phyloP scores from a whole-genome alignment of 2,888 invertebrate species.

The Ectemnius lituratus region DNA sequence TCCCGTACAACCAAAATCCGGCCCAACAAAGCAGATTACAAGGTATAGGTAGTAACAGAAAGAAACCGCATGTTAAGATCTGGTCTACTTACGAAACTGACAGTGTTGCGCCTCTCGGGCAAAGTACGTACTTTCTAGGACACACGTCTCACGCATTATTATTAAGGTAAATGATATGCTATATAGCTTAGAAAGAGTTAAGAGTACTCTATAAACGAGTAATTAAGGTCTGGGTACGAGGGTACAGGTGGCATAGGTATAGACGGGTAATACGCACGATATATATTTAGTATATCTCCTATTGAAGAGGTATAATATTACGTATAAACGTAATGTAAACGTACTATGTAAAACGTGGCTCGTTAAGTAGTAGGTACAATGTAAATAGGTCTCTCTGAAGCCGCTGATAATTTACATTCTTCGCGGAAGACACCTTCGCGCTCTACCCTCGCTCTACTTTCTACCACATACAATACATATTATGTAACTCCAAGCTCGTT shows the following conservation, averaged over 20 bases:
- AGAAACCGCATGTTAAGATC: conserved; percentile 72
- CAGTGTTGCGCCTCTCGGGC: conserved; percentile 76
- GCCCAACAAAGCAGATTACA: conserved; percentile 70
- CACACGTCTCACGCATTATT: conserved; percentile 77
- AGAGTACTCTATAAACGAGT: conserved; percentile 72
- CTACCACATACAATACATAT: background rate
- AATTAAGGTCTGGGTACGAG: conserved; percentile 55
- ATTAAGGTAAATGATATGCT: conserved; percentile 73
- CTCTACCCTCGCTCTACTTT: background rate
- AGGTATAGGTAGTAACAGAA: conserved; percentile 57
- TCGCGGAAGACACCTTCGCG: conserved; percentile 62
- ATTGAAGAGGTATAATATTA: conserved; percentile 72
- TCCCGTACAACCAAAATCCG: conserved; percentile 70
- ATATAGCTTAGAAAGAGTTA: conserved; percentile 74
- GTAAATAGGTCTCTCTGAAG: conserved; percentile 73
- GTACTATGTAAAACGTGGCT: conserved; percentile 72
- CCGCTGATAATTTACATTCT: conserved; percentile 69
- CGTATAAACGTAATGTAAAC: conserved; percentile 66
- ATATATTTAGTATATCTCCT: conserved; percentile 73
- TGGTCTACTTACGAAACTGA: conserved; percentile 78
- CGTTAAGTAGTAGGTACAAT: conserved; percentile 72
- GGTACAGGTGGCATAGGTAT: conserved; percentile 8
- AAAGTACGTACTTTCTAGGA: conserved; percentile 77
- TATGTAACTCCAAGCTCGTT: too few species aligned
- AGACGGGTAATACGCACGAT: conserved; percentile 59